These are phyloP conservation scores for Sebastes oblongus DNA, from an alignment of 2,797 vertebrate genomes.

Conservation along the genomic window DNA sequence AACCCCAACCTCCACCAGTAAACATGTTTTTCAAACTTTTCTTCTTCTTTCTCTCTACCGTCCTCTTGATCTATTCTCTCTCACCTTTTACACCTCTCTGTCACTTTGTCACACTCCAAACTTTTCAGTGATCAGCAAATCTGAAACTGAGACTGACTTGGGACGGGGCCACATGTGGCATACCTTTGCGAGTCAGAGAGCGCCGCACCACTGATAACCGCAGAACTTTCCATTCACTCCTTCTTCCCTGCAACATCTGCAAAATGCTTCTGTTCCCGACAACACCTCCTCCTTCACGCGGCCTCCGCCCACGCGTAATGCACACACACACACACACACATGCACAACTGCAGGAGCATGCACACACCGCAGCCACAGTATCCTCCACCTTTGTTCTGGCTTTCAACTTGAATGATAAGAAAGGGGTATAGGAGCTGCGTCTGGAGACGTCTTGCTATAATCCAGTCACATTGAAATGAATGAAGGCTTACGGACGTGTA, in stretches of 20 bases:
- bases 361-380: conserved; percentile 45
- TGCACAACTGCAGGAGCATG: conserved; percentile 11
- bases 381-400: conserved; percentile 60
- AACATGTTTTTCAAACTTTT: conserved; percentile 92
- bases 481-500: conserved; percentile 11
- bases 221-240: conserved; percentile 88
- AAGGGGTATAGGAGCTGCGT: conserved; percentile 1
- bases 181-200: conserved; percentile 75
- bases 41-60: not conserved
- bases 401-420: conserved; percentile 48
- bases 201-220: conserved; percentile 81
- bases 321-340: conserved; percentile 9
- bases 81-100: conserved; percentile 10
- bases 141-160: conserved; percentile 22
- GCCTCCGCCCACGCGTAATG: conserved; percentile 65
- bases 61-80: conserved; percentile 13
- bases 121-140: not conserved
- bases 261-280: conserved; percentile 83
- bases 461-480: conserved; percentile 19
- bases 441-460: conserved; percentile 21
- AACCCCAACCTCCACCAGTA: conserved; percentile 84
- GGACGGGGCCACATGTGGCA: conserved; percentile 75
- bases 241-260: conserved; percentile 78
- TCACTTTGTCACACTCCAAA: conserved; percentile 11
- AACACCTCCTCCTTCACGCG: conserved; percentile 71